A percentile compares a stretch with the other conserved stretches of the same genome.
Evolutionary conservation across 2,888 invertebrate species (phyloP).

Genomic region (Trissolcus brochymenae): DNA sequence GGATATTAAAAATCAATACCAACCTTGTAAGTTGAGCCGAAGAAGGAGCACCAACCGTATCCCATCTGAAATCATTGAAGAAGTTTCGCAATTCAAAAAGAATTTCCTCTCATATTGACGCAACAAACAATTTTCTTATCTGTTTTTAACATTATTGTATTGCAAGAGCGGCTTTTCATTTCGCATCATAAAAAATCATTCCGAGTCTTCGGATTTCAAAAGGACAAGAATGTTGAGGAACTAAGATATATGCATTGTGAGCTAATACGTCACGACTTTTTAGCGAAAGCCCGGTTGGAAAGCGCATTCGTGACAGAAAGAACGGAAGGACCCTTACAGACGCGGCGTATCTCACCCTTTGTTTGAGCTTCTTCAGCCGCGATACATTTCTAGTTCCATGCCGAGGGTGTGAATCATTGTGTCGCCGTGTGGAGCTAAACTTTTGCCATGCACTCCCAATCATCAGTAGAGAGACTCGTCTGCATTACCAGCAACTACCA

Average conservation of each 20-base stretch:
- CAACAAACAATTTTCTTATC: too few relatives aligned
- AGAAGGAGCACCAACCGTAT: too few relatives aligned
- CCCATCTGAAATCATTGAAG: too few relatives aligned
- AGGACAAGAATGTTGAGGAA: conserved; percentile 41
- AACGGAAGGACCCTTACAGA: conserved; percentile 56
- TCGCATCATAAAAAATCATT: conserved; percentile 43
- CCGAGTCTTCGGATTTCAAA: conserved; percentile 48
- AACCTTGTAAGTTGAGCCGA: conserved; percentile 12
- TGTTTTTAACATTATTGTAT: conserved; percentile 19
- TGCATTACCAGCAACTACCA: conserved; percentile 15
- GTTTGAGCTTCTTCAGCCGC: conserved; percentile 71
- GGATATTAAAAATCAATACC: conserved; percentile 5
- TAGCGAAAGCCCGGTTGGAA: conserved; percentile 41
- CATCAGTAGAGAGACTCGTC: conserved; percentile 46
- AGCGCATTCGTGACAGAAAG: conserved; percentile 59
- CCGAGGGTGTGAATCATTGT: conserved; percentile 70
- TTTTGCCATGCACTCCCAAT: conserved; percentile 53
- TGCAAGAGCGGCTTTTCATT: conserved; percentile 38
- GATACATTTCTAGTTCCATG: conserved; percentile 72
- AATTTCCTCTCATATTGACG: too few relatives aligned
- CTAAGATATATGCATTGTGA: conserved; percentile 52
- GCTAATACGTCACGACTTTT: conserved; percentile 59
- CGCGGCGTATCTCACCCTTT: conserved; percentile 67
- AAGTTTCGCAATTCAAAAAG: too few relatives aligned
- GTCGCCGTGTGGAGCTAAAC: conserved; percentile 53